Evolutionary conservation across 2,113 vertebrate species (phyloP).

Genomic region (Echinops telfairi): DNA sequence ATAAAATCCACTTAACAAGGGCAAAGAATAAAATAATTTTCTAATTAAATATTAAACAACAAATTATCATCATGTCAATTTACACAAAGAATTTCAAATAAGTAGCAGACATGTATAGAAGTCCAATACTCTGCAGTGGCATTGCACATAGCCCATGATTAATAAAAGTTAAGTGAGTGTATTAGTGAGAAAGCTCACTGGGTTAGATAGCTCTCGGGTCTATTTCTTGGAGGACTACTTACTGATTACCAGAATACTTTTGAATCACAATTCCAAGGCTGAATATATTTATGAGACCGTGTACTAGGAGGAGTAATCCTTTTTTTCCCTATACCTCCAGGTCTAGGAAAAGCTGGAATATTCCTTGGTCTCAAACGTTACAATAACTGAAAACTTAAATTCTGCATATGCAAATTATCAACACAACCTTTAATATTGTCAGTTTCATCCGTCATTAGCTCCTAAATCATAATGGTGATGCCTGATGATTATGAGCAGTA

Average conservation of each 20-base stretch:
- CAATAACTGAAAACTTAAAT: slow-evolving; percentile 9
- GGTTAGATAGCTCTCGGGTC: background rate
- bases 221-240: background rate
- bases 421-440: background rate
- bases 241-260: background rate
- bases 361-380: slow-evolving; percentile 23
- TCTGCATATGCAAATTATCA: background rate
- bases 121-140: background rate
- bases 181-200: background rate
- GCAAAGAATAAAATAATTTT: slow-evolving; percentile 29
- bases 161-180: background rate
- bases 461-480: slow-evolving; percentile 1
- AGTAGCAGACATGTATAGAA: background rate
- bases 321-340: slow-evolving; percentile 6
- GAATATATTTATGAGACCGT: slow-evolving; percentile 17
- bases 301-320: background rate
- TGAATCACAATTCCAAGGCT: slow-evolving; percentile 23
- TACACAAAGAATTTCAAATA: background rate
- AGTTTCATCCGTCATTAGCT: background rate
- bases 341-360: slow-evolving; percentile 1
- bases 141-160: background rate
- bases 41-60: slow-evolving; percentile 30
- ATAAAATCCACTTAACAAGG: slow-evolving; percentile 40
- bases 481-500: slow-evolving; percentile 2
- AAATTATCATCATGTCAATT: background rate